Conservation (phyloP, 2,888 invertebrate species). For the Pachydiplax longipennis region DNA sequence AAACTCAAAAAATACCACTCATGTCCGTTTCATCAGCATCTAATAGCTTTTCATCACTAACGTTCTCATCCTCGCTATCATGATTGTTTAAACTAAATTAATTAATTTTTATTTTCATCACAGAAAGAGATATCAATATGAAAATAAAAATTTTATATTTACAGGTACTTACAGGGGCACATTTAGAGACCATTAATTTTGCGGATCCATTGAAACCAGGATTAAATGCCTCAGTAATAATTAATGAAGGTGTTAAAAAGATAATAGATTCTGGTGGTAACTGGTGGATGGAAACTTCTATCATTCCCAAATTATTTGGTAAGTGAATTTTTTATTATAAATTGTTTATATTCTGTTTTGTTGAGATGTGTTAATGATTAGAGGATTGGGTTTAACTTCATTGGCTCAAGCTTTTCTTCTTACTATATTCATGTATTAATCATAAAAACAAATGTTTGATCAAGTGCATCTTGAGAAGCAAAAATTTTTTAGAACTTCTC, state of each 20-base stretch:
- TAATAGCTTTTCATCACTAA: too few species aligned
- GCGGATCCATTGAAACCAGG: not conserved
- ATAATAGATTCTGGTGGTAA: not conserved
- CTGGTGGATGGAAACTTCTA: slow-evolving; percentile 22
- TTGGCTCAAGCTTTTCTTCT: too few species aligned
- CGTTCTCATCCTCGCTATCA: too few species aligned
- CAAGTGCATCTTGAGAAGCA: too few species aligned
- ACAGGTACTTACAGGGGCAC: not conserved
- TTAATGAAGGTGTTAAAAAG: not conserved
- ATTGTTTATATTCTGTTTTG: not conserved
- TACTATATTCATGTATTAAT: too few species aligned
- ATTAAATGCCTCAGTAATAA: not conserved
- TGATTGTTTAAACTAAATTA: too few species aligned
- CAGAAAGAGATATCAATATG: too few species aligned
- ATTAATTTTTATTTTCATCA: too few species aligned
- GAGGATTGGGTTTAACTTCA: not conserved
- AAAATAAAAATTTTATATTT: not conserved
- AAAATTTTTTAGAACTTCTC: too few species aligned
- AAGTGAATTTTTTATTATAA: not conserved
- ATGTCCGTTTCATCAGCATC: too few species aligned
- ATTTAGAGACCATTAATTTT: not conserved
- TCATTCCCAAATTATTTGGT: slow-evolving; percentile 24
- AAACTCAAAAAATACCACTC: too few species aligned
- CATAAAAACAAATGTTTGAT: too few species aligned
- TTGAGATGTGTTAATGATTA: not conserved